Conservation (phyloP, 2,888 invertebrate species). For the Dasypolia templi region DNA sequence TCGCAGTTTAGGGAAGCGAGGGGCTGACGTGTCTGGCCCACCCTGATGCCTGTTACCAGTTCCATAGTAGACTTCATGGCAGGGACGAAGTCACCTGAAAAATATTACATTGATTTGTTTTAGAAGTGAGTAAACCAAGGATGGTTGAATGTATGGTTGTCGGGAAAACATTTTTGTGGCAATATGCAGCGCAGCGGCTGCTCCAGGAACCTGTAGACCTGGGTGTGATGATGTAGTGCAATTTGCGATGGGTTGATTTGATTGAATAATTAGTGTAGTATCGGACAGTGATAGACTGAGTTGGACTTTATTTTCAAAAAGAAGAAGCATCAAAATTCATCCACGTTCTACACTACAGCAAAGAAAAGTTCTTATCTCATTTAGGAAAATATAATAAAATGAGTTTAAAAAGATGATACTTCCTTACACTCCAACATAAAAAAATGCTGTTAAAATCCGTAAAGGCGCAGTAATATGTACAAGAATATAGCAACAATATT, state of each 20-base stretch:
- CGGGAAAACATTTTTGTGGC: too few relatives aligned
- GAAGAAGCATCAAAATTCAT: too few relatives aligned
- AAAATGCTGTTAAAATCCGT: too few relatives aligned
- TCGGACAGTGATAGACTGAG: neutral
- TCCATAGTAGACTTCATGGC: conserved; percentile 92
- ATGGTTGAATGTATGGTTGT: neutral
- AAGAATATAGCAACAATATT: too few relatives aligned
- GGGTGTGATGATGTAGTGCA: neutral
- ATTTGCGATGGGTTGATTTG: neutral
- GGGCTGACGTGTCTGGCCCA: conserved; percentile 91
- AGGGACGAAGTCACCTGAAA: conserved; percentile 91
- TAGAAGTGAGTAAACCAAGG: too few relatives aligned
- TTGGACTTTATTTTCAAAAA: neutral
- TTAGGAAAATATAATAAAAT: too few relatives aligned
- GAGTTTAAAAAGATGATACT: too few relatives aligned
- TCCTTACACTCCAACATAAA: too few relatives aligned
- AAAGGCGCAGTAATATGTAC: too few relatives aligned
- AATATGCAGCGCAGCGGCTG: neutral
- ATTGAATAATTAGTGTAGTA: neutral
- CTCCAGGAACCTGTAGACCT: neutral
- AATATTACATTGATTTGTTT: neutral
- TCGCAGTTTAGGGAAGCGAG: conserved; percentile 80
- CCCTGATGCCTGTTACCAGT: conserved; percentile 88
- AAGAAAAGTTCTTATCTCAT: too few relatives aligned
- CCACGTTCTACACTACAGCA: too few relatives aligned